These are phyloP conservation scores for Calliphora vicina DNA, from an alignment of 1,140 invertebrate species.

Conservation along the genomic window DNA sequence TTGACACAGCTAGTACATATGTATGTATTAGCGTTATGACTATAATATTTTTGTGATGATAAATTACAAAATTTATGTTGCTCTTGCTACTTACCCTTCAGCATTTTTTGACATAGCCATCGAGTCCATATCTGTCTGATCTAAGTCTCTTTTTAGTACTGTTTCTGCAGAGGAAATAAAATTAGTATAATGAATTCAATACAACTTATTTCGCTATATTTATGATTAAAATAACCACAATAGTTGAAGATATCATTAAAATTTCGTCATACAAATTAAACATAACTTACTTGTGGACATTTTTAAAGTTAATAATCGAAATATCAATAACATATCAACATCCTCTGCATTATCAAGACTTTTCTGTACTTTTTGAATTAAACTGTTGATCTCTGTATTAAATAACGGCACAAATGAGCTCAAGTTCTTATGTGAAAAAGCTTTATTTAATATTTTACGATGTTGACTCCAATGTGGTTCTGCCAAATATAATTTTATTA, in stretches of 20 bases:
- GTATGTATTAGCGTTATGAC: too few species aligned
- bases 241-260: too few species aligned
- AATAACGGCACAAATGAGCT: background rate
- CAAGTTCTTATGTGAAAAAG: background rate
- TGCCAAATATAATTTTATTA: background rate
- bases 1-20: too few species aligned
- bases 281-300: background rate
- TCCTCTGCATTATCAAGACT: background rate
- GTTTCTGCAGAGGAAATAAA: background rate
- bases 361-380: background rate
- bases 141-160: background rate
- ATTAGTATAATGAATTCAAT: too few species aligned
- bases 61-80: too few species aligned
- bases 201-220: too few species aligned
- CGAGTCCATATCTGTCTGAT: background rate
- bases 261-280: too few species aligned
- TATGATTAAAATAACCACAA: too few species aligned
- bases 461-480: background rate
- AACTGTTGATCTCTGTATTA: background rate
- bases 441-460: background rate
- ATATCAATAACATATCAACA: background rate
- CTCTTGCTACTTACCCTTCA: too few species aligned
- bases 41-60: too few species aligned
- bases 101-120: too few species aligned
- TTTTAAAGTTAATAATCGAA: background rate